Conservation (phyloP, 2,113 vertebrate species). For the Sisor rabdophorus region DNA sequence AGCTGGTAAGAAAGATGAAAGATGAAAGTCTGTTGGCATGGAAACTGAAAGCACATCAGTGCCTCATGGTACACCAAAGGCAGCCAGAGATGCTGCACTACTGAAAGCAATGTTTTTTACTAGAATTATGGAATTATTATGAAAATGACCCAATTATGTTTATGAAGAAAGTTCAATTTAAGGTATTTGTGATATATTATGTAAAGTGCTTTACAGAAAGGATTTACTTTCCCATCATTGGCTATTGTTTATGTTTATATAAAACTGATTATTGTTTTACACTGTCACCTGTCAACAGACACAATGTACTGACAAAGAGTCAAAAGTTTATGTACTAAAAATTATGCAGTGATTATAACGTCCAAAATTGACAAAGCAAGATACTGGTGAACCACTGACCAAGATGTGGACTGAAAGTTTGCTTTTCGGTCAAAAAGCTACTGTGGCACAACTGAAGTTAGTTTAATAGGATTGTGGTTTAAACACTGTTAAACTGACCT, state of each 20-base stretch:
- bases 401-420: too few species aligned
- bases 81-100: slow-evolving; percentile 63
- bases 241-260: slow-evolving; percentile 13
- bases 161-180: slow-evolving; percentile 69
- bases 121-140: slow-evolving; percentile 72
- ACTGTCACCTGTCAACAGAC: too few species aligned
- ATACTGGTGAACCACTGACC: too few species aligned
- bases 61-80: slow-evolving; percentile 72
- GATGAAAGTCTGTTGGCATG: slow-evolving; percentile 83
- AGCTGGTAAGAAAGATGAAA: slow-evolving; percentile 83
- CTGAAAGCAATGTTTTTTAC: slow-evolving; percentile 71
- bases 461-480: too few species aligned
- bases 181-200: slow-evolving; percentile 60
- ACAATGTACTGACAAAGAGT: too few species aligned
- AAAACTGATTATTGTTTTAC: too few species aligned
- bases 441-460: too few species aligned
- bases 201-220: slow-evolving; percentile 33
- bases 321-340: too few species aligned
- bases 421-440: too few species aligned
- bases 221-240: slow-evolving; percentile 51
- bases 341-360: too few species aligned
- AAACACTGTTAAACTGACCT: too few species aligned
- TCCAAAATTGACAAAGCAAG: too few species aligned
- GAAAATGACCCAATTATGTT: slow-evolving; percentile 75
- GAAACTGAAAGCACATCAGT: slow-evolving; percentile 80